Evolutionary conservation across 2,113 vertebrate species (phyloP), one percentile per base, ranked within the genome.

Genomic region (Thryonomys swinderianus): DNA sequence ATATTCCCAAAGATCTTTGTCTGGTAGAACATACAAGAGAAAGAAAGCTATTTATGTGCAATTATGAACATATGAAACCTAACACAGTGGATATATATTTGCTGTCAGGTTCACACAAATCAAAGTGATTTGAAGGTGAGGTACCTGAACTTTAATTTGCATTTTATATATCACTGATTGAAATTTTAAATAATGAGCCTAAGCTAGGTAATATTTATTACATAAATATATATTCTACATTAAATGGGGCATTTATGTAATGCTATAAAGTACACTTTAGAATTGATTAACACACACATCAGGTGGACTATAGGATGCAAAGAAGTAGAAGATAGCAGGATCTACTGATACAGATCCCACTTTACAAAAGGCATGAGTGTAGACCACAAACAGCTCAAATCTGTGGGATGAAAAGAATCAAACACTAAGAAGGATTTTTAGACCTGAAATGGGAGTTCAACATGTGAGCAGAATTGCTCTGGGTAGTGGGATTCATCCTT

Each of bases 21-120:
- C 71, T 93, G 71, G 88, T 27, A 86, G 42, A 90, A 83, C 82
- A 45, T 51, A 25, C 37, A 20, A 84, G 91, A 85, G n/a, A 95
- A 88, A 30, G 64, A 30, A 66, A 86, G 80, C 17, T 32, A 64
- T 18, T 14, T 18, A 23, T 81, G 32, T 10, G 12, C 27, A 67
- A 25, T 95, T 86, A 32, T 88, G 67, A 87, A 71, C 11, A 76
- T 23, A 78, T 85, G 32, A 81, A 88, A 40, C 0, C 4, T 64
- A 30, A 74, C 93, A 89, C 17, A 92, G 0, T 45, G 55, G 85
- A 96, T 42, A 37, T 66, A 97, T 3, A 78, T 21, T 57, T 83
- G 14, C 34, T 93, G 34, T 42, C 37, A 61, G 32, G 37, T 34
- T 97, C 37, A 83, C 61, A 92, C 5, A 97, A 96, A 96, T 66